These are phyloP conservation scores for Pristiophorus japonicus DNA, from an alignment of 2,113 vertebrate species.

Conservation along the genomic window DNA sequence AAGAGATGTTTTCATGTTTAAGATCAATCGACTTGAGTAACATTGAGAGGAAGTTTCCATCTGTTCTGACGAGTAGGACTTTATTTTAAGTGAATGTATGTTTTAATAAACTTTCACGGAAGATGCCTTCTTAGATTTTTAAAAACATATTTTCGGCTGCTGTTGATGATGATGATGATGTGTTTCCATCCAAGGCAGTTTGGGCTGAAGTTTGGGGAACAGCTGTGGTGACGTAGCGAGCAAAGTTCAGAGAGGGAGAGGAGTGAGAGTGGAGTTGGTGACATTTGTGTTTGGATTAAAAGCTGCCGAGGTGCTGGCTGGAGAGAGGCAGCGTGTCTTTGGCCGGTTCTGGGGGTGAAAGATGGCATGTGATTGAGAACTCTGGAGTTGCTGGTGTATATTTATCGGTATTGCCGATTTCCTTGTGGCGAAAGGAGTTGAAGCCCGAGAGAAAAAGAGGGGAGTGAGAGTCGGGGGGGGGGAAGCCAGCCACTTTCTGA, in stretches of 20 bases:
- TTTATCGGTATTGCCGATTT: constrained; percentile 38
- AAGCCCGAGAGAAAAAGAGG: constrained; percentile 57
- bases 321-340: constrained; percentile 48
- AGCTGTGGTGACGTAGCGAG: constrained; percentile 43
- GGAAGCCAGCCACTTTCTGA: constrained; percentile 52
- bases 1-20: background rate
- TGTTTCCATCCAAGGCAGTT: constrained; percentile 20
- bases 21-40: background rate
- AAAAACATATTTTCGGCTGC: background rate
- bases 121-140: background rate
- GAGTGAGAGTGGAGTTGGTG: constrained; percentile 14
- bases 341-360: constrained; percentile 40
- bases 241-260: constrained; percentile 42
- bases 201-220: constrained; percentile 35
- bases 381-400: constrained; percentile 40
- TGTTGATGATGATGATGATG: constrained; percentile 3
- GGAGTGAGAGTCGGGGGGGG: constrained; percentile 46
- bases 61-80: background rate
- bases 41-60: background rate
- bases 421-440: constrained; percentile 65
- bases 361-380: constrained; percentile 46
- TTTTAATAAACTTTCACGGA: background rate
- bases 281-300: background rate
- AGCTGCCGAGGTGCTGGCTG: constrained; percentile 30
- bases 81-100: background rate